Conservation (phyloP, 2,888 invertebrate genomes). For the Tineola bisselliella region DNA sequence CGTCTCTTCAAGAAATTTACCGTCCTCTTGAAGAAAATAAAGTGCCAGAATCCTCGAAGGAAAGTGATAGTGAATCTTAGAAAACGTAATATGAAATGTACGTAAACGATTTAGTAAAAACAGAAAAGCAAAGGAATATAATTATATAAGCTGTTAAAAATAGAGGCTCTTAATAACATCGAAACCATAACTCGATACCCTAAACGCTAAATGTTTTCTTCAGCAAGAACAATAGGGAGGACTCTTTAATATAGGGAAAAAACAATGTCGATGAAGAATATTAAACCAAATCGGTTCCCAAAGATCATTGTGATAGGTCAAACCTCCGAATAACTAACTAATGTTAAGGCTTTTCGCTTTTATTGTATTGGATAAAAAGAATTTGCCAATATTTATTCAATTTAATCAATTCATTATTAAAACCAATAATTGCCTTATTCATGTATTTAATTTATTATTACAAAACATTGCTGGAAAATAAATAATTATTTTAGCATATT, state of each 20-base stretch:
- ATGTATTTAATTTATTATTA: conserved; percentile 51
- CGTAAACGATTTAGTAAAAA: neutral
- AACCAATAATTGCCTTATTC: conserved; percentile 63
- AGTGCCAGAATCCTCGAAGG: conserved; percentile 51
- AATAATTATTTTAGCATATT: conserved; percentile 62
- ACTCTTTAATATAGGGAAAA: conserved; percentile 19
- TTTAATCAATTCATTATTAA: conserved; percentile 44
- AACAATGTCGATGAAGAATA: conserved; percentile 15
- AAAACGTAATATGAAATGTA: neutral
- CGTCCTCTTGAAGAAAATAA: conserved; percentile 58
- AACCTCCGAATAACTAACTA: conserved; percentile 6
- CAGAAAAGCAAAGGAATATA: neutral
- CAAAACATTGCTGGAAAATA: conserved; percentile 53
- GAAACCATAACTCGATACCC: conserved; percentile 15
- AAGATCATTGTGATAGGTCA: conserved; percentile 58
- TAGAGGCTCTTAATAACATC: neutral
- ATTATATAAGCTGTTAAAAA: neutral
- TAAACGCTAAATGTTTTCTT: conserved; percentile 23
- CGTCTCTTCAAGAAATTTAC: conserved; percentile 60
- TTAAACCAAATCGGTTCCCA: conserved; percentile 33
- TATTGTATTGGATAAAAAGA: neutral
- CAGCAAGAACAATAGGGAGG: conserved; percentile 18
- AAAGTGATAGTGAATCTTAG: conserved; percentile 44
- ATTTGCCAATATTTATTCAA: conserved; percentile 17
- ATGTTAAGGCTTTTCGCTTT: conserved; percentile 2